A percentile compares a stretch with the other conserved stretches of the same genome.
Conservation (phyloP, 2,797 vertebrate genomes). For the Novumbra hubbsi region DNA sequence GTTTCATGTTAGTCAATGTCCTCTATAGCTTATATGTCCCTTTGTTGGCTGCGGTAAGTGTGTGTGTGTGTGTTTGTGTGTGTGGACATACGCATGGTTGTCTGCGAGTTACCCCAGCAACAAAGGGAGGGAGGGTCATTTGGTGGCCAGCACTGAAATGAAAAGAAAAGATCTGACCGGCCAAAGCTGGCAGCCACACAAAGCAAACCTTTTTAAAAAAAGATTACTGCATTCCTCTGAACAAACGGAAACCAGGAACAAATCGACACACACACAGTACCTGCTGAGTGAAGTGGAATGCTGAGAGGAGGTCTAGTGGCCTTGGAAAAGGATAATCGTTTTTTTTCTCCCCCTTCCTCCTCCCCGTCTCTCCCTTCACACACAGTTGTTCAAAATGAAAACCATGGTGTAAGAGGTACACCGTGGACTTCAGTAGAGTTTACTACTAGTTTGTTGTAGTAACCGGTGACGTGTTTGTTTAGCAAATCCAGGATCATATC, state of each 20-base stretch:
- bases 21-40: not conserved
- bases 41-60: not conserved
- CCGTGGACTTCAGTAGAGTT: too few species aligned
- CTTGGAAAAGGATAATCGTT: conserved; percentile 16
- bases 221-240: conserved; percentile 31
- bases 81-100: not conserved
- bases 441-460: too few species aligned
- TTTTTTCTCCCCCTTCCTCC: not conserved
- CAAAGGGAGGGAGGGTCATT: not conserved
- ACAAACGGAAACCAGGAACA: conserved; percentile 20
- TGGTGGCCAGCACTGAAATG: conserved; percentile 23
- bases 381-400: not conserved
- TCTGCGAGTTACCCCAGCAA: not conserved
- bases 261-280: conserved; percentile 20
- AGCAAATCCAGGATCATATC: too few species aligned
- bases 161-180: conserved; percentile 19
- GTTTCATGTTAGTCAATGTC: not conserved
- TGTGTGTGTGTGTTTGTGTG: conserved; percentile 7
- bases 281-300: conserved; percentile 6
- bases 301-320: conserved; percentile 21
- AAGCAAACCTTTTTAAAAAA: conserved; percentile 24
- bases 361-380: not conserved
- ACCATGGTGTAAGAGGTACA: too few species aligned
- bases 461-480: too few species aligned
- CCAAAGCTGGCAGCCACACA: conserved; percentile 23